A percentile compares a stretch with the other conserved stretches of the same genome.
phyloP scores from a whole-genome alignment of 1,140 invertebrate genomes.

The Delia radicum region DNA sequence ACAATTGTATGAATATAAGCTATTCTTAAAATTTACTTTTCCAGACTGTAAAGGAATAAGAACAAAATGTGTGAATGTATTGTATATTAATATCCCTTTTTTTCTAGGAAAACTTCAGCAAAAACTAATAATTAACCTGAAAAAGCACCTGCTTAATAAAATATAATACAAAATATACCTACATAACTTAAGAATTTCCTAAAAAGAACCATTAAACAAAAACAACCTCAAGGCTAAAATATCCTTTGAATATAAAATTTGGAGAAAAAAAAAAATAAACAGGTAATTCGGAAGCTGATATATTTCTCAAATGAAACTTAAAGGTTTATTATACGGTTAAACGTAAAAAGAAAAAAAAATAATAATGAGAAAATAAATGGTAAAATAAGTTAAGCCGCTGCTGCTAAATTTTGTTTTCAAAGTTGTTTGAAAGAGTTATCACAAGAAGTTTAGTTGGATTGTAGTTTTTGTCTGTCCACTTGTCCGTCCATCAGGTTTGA shows the following conservation, averaged over 20 bases:
- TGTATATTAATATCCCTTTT: too few relatives aligned
- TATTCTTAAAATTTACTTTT: too few relatives aligned
- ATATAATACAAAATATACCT: not conserved
- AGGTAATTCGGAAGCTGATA: constrained; percentile 23
- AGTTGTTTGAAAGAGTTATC: not conserved
- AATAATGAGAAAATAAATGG: not conserved
- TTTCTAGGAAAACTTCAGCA: not conserved
- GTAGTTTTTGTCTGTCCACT: not conserved
- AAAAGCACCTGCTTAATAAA: not conserved
- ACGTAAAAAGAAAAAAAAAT: not conserved
- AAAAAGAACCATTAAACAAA: not conserved
- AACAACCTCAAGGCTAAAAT: constrained; percentile 11
- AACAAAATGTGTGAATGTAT: too few relatives aligned
- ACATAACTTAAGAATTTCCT: not conserved
- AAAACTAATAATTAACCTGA: not conserved
- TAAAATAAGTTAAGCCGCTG: too few relatives aligned
- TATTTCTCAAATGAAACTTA: constrained; percentile 5
- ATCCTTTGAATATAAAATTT: not conserved
- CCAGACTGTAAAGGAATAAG: too few relatives aligned
- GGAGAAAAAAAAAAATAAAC: not conserved
- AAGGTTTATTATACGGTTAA: not conserved
- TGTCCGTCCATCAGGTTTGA: constrained; percentile 6
- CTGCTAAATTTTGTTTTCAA: too few relatives aligned
- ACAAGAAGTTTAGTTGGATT: not conserved
- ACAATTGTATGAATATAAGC: too few relatives aligned